Evolutionary conservation across 2,888 invertebrate genomes (phyloP).

Genomic region (Synergus japonicus): DNA sequence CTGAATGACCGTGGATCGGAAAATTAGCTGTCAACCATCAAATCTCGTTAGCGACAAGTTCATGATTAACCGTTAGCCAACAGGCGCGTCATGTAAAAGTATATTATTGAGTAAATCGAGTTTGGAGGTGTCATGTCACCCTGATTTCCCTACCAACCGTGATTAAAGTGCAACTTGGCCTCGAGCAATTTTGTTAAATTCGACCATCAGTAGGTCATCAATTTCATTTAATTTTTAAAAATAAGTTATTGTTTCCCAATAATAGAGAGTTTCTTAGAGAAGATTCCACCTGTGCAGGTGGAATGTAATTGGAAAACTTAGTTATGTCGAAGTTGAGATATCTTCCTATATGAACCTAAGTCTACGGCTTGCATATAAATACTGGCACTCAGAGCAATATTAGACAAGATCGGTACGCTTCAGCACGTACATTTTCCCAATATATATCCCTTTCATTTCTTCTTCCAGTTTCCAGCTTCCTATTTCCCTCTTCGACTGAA

Average conservation of each 20-base stretch:
- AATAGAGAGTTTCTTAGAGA: not conserved
- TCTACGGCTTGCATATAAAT: slow-evolving; percentile 23
- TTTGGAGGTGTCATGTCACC: not conserved
- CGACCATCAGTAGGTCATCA: not conserved
- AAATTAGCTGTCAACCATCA: not conserved
- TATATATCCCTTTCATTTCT: not conserved
- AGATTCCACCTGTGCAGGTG: not conserved
- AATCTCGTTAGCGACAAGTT: not conserved
- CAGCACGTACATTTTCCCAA: slow-evolving; percentile 31
- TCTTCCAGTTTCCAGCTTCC: slow-evolving; percentile 31
- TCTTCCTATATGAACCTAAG: slow-evolving; percentile 2
- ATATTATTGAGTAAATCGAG: slow-evolving; percentile 5
- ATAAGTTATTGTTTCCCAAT: not conserved
- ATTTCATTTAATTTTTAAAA: not conserved
- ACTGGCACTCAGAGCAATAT: not conserved
- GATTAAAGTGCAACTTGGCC: not conserved
- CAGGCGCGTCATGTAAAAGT: not conserved
- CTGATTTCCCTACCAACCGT: not conserved
- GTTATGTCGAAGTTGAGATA: slow-evolving; percentile 9
- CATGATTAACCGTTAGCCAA: not conserved
- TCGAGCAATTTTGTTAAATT: not conserved
- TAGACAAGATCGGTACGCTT: slow-evolving; percentile 42
- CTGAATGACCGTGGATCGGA: not conserved
- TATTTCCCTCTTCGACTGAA: not conserved
- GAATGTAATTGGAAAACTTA: slow-evolving; percentile 14